Evolutionary conservation across 2,113 vertebrate species (phyloP).

Genomic region (Tricholaema leucomelas): DNA sequence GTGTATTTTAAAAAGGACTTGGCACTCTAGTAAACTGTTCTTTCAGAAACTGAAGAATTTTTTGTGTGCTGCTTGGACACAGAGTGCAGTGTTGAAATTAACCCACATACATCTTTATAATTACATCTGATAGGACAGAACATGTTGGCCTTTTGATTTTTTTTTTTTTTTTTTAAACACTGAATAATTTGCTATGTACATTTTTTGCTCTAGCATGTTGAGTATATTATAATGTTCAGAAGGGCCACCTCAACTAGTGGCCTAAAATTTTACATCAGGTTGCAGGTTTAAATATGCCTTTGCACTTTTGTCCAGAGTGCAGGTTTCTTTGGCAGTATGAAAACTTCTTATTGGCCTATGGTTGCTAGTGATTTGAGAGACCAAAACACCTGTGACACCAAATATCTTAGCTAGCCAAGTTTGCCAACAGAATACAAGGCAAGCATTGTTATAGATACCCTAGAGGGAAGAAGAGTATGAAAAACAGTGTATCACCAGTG

Average conservation of each 20-base stretch:
- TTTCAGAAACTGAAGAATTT: not conserved
- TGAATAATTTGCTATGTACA: not conserved
- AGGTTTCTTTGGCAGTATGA: not conserved
- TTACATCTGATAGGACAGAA: not conserved
- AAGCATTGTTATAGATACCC: slow-evolving; percentile 28
- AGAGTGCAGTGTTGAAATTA: not conserved
- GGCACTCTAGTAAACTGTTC: not conserved
- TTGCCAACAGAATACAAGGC: slow-evolving; percentile 34
- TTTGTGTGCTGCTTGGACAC: not conserved
- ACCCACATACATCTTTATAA: not conserved
- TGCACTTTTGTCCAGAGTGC: not conserved
- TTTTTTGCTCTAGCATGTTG: not conserved
- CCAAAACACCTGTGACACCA: slow-evolving; percentile 31
- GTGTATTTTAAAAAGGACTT: not conserved
- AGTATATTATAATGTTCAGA: not conserved
- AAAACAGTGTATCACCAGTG: not conserved
- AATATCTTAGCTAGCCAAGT: not conserved
- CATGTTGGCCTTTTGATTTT: not conserved
- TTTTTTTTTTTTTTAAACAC: slow-evolving; percentile 27
- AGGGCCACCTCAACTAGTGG: not conserved
- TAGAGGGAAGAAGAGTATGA: slow-evolving; percentile 6
- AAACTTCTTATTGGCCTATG: not conserved
- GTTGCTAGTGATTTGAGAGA: not conserved
- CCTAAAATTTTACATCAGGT: not conserved
- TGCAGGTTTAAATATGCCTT: not conserved